A percentile compares a stretch with the other conserved stretches of the same genome.
Conservation (phyloP, 2,888 invertebrate species). For the Meandrusa payeni region DNA sequence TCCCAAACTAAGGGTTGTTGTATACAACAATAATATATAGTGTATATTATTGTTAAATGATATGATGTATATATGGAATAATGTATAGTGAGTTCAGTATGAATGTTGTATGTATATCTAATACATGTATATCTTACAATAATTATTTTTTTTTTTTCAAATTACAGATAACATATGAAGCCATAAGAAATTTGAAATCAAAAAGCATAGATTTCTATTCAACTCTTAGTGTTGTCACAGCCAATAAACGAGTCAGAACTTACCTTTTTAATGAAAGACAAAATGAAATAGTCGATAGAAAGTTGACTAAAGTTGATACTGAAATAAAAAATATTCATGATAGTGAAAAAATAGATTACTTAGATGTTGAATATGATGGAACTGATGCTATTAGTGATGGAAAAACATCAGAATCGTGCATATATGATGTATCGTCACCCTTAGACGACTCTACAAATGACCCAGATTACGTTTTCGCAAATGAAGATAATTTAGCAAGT, state of each 20-base stretch:
- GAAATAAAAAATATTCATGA: neutral
- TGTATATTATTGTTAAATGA: no score
- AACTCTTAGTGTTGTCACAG: constrained; percentile 34
- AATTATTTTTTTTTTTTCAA: constrained; percentile 4
- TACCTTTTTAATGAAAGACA: constrained; percentile 27
- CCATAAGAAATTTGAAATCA: constrained; percentile 44
- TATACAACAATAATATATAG: no score
- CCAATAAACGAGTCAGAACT: constrained; percentile 38
- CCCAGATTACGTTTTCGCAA: neutral
- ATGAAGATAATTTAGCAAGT: neutral
- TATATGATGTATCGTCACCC: neutral
- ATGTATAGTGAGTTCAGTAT: no score
- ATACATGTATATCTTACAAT: no score
- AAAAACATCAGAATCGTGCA: neutral
- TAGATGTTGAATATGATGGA: neutral
- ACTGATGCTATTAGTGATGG: neutral
- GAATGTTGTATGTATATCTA: no score
- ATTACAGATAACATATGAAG: constrained; percentile 39
- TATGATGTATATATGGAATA: no score
- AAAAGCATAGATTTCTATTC: constrained; percentile 36
- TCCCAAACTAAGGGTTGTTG: no score
- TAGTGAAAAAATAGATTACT: neutral
- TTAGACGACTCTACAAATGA: neutral
- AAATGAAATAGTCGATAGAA: constrained; percentile 1
- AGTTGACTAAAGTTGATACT: neutral